Conservation (phyloP, 2,113 vertebrate species). For the Gallinago media region DNA sequence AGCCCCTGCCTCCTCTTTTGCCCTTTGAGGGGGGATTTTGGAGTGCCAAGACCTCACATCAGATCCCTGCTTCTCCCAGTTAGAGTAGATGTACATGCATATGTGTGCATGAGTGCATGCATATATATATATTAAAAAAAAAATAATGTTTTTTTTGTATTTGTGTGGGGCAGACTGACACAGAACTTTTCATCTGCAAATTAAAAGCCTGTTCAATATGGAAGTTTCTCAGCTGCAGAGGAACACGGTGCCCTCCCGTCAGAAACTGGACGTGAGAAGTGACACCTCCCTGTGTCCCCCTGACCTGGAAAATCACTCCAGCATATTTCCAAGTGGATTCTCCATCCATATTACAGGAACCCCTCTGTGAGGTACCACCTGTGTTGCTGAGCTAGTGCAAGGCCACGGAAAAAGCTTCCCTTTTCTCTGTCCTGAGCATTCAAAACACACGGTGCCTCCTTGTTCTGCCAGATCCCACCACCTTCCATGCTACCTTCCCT, state of each 20-base stretch:
- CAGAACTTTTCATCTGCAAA: background rate
- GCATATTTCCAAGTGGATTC: background rate
- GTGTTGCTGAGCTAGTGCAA: background rate
- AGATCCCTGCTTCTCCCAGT: background rate
- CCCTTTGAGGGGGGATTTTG: background rate
- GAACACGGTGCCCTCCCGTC: rapidly evolving
- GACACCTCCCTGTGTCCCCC: too few relatives aligned
- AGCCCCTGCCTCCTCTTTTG: background rate
- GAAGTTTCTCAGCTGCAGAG: background rate
- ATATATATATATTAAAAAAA: too few relatives aligned
- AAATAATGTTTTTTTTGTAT: too few relatives aligned
- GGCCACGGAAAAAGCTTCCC: background rate
- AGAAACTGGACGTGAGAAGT: too few relatives aligned
- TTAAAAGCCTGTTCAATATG: background rate
- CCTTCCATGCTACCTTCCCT: background rate
- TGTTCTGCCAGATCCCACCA: background rate
- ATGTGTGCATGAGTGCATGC: background rate
- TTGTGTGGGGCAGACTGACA: background rate
- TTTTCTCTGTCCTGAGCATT: background rate
- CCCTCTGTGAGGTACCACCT: background rate
- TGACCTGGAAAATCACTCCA: background rate
- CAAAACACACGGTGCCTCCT: rapidly evolving
- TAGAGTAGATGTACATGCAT: rapidly evolving
- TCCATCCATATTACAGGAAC: background rate
- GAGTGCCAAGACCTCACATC: background rate